Evolutionary conservation across 1,140 invertebrate genomes (phyloP), one percentile per base, ranked within the genome.

Genomic region (Tetranychus urticae): DNA sequence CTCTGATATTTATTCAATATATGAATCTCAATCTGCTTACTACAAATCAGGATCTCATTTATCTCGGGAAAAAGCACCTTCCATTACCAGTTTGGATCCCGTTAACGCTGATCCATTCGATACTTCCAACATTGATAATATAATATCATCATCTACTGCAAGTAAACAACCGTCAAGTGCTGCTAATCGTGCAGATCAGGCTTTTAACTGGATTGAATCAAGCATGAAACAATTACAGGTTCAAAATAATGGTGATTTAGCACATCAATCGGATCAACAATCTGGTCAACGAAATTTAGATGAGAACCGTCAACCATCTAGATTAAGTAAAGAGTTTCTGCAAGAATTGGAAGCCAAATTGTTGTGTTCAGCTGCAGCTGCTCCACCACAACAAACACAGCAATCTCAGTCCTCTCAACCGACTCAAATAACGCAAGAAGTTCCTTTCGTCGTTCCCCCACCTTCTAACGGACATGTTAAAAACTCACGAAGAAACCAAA

Each of bases 281-380:
- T 6, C 39, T 6, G 39, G 33, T 3, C 35, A 34, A 56, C 14
- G 34, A 14, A 33, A 56, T 7, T 10, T 14, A 14, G 10, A 37
- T 4, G 34, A 56, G 34, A 6, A 56, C 33, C 33, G 14, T 8
- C 14, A 56, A 56, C 33, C 33, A 5, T 23, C 48, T 7, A 33
- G 10, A 42, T 42, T 42, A 42, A 42, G 39, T 42, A 42, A 42
- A 54, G 55, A 63, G 36, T 60, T 63, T 50, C 61, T 63, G 34
- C 45, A 59, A 36, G 58, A 60, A 61, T 42, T 63, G 37, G 62
- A 63, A 39, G 46, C 62, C 56, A 59, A 59, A 23, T 62, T 62
- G 35, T 39, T 58, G 42, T 33, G 33, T 14, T 52, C 48, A 23
- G 14, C 48, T 52, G 4, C 14, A 6, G 48, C 31, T 10, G 39